Evolutionary conservation across 2,888 invertebrate species (phyloP), one percentile per base, ranked within the genome.

Genomic region (Tachystola acroxantha): DNA sequence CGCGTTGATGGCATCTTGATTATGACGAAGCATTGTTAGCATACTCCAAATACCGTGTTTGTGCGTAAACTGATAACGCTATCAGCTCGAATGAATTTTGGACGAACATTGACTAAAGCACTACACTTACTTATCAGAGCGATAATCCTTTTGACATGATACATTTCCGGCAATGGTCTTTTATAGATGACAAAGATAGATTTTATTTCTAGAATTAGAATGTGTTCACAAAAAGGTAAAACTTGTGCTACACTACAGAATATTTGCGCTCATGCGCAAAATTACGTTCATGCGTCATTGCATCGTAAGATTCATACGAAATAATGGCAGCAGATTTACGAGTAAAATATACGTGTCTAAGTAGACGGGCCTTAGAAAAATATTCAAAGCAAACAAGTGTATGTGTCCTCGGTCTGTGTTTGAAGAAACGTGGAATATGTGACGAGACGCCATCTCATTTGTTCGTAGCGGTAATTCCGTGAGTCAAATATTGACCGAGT

Each of bases 381-480:
- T 28, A 32, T 32, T 34, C 14, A 13, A 16, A 36, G 13, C 10
- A 27, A 19, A 27, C 14, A 35, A n/a, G 31, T 19, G 30, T 34
- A 37, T 30, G 33, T 32, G 39, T 16, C 43, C 46, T 10, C 10
- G 22, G 27, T 26, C 24, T 10, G 41, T 71, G 60, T 69, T 68
- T 68, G 61, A 68, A 68, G 62, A 64, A 66, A 69, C 61, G 63
- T 59, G 55, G 64, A 34, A 63, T 63, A 60, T 63, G 61, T 62
- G 65, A 55, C 51, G 64, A 68, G 67, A 64, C 70, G 66, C 64
- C 63, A 67, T 76, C 70, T 69, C 72, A 73, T 76, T 78, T 79
- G 77, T 71, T 57, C 73, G 67, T 78, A 84, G 81, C 84, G 82
- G 84, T 84, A 81, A 79, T 82, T 74, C 69, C 65, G 73, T 58